Percentiles rank a stretch among this genome's conserved stretches.
Conservation (phyloP, 2,888 invertebrate species). For the Zhuqinia jingwanae region DNA sequence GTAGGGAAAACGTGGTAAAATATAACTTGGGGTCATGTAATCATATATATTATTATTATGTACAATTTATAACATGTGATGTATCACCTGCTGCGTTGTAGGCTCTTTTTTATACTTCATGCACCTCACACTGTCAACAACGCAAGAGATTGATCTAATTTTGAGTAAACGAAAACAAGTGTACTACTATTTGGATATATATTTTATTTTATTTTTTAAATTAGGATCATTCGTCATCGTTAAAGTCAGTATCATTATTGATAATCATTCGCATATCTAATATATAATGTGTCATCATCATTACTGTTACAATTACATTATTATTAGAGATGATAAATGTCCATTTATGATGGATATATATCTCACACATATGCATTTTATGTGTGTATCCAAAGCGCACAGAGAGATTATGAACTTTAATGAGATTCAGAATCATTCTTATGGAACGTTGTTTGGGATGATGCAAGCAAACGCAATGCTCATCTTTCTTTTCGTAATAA, state of each 20-base stretch:
- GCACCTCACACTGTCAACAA: conserved; percentile 45
- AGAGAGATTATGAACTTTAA: background rate
- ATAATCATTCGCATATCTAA: too few species aligned
- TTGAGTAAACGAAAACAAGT: background rate
- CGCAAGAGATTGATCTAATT: conserved; percentile 57
- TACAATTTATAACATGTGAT: background rate
- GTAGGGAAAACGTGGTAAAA: background rate
- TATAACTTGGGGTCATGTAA: background rate
- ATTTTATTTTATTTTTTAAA: background rate
- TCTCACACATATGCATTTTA: background rate
- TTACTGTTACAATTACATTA: too few species aligned
- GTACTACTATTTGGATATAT: too few species aligned
- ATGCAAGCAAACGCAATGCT: conserved; percentile 48
- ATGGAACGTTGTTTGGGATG: conserved; percentile 58
- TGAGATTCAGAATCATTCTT: conserved; percentile 42
- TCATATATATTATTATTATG: too few species aligned
- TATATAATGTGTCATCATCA: background rate
- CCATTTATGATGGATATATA: background rate
- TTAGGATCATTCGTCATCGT: conserved; percentile 58
- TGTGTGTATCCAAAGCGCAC: too few species aligned
- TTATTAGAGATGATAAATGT: background rate
- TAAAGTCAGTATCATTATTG: conserved; percentile 44
- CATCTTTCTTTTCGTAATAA: conserved; percentile 27
- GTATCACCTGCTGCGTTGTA: background rate
- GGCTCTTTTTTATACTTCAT: background rate